Evolutionary conservation across 2,113 vertebrate species (phyloP), one percentile per base, ranked within the genome.

Genomic region (Coptodon rendalli): DNA sequence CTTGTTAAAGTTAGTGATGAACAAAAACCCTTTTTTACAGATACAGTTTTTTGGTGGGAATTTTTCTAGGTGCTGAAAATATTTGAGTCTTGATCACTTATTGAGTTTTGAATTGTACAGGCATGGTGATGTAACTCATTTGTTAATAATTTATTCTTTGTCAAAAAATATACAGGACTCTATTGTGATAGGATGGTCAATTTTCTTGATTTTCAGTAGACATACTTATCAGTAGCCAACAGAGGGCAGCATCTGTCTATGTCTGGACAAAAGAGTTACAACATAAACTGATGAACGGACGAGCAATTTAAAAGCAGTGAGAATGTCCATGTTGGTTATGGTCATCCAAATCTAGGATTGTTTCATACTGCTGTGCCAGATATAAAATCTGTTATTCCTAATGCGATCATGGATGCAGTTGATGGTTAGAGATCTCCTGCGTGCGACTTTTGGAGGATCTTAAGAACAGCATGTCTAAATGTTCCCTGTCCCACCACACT

Each of bases 181-280:
- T 45, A 27, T 45, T 73, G 40, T 45, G 13, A 73, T 45, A 76
- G 14, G 22, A 27, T 45, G 9, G 68, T 76, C 9, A 48, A 5
- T 29, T 48, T 76, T 76, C 40, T 16, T 11, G 68, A 76, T 76
- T 76, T 45, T 40, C 7, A 48, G 48, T 24, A 29, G 45, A 45
- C 57, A 27, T 40, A 7, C 6, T 45, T n/a, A 4, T 10, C 5
- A 56, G 3, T 13, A 6, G 16, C 40, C 95, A 95, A 82, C 52
- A 94, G 95, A 90, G 92, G 93, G 95, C 94, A 96, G 88, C 68
- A 86, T 83, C 29, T 48, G 31, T 79, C 89, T 71, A 17, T 54
- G 81, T 13, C n/a, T 76, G 73, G 9, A 48, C 27, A 6, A 10
- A 45, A 52, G 5, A 81, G 34, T 27, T 16, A 4, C 13, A 10